phyloP scores from a whole-genome alignment of 2,113 vertebrate genomes.

The Globicephala melas region DNA sequence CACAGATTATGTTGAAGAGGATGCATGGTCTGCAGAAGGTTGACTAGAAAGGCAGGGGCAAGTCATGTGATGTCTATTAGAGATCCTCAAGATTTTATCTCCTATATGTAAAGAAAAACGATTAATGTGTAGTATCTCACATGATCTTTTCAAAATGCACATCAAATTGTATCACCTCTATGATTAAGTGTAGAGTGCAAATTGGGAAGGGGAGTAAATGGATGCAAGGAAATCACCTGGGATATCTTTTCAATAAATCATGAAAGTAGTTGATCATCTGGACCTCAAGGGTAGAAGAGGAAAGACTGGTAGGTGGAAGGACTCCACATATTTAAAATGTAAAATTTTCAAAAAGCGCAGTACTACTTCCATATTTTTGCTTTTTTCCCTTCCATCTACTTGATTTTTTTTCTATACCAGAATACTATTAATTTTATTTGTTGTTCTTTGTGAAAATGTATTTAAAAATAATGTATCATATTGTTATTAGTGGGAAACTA shows the following conservation, averaged over 20 bases:
- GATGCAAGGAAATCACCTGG: neutral
- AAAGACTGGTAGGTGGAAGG: neutral
- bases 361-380: neutral
- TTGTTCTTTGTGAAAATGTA: neutral
- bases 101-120: neutral
- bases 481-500: neutral
- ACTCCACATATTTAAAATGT: neutral
- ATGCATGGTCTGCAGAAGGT: accelerated
- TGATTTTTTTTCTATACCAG: neutral
- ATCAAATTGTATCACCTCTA: neutral
- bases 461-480: neutral
- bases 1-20: neutral
- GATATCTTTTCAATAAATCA: neutral
- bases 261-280: neutral
- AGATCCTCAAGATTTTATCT: neutral
- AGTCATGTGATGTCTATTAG: neutral
- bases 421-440: neutral
- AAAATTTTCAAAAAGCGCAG: neutral
- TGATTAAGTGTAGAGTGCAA: neutral
- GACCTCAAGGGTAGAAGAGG: neutral
- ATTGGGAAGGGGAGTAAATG: neutral
- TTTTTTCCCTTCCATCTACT: neutral
- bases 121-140: neutral
- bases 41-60: neutral
- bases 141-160: neutral